These are phyloP conservation scores for Gandaritis pyraliata DNA, from an alignment of 2,888 invertebrate genomes.

Conservation along the genomic window DNA sequence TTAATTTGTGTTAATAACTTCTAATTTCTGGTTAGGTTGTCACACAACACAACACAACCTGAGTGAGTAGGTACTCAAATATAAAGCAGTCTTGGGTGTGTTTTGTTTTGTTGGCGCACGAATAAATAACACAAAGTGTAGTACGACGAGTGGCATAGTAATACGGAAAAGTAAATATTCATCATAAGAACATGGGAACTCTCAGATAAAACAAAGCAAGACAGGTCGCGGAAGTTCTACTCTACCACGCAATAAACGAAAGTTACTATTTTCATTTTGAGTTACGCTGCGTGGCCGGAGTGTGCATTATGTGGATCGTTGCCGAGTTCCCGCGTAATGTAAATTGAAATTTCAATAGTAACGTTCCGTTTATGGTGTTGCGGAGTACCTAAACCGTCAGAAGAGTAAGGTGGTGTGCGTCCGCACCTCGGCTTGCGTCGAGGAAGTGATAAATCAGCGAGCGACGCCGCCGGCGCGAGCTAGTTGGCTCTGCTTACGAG, in stretches of 20 bases:
- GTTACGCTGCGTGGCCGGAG: too few species aligned
- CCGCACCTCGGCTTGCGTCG: slow-evolving; percentile 14
- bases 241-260: too few species aligned
- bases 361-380: too few species aligned
- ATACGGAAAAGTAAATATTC: slow-evolving; percentile 1
- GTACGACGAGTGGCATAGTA: neutral
- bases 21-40: too few species aligned
- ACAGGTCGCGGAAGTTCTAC: neutral
- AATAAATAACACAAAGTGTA: slow-evolving; percentile 4
- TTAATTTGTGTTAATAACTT: too few species aligned
- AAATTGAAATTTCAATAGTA: too few species aligned
- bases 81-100: neutral
- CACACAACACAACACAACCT: too few species aligned
- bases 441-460: slow-evolving; percentile 28
- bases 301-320: too few species aligned
- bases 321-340: too few species aligned
- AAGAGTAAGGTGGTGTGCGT: slow-evolving; percentile 13
- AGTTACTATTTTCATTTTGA: too few species aligned
- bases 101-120: neutral
- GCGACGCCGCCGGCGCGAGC: slow-evolving; percentile 26
- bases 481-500: slow-evolving; percentile 4
- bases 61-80: too few species aligned
- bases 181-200: neutral
- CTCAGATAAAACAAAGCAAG: slow-evolving; percentile 6
- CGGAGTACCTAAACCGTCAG: neutral